Percentiles rank a stretch among this genome's conserved stretches.
These are phyloP conservation scores for Drosophila quasianomalipes DNA, from an alignment of 2,888 invertebrate genomes.

Conservation along the genomic window DNA sequence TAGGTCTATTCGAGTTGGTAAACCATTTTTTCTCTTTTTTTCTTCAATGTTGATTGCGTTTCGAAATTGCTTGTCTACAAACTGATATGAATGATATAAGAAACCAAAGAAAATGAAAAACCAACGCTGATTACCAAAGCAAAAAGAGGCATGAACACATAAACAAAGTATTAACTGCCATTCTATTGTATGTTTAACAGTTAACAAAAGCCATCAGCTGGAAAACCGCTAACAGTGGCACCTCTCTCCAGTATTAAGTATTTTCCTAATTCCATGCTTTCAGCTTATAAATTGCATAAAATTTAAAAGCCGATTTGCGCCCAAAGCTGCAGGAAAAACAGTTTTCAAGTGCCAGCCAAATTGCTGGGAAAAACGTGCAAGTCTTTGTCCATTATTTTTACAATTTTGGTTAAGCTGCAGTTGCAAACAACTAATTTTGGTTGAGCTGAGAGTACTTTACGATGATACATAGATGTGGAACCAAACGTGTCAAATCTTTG, in stretches of 20 bases:
- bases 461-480: background rate
- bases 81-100: slow-evolving; percentile 30
- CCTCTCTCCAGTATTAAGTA: slow-evolving; percentile 11
- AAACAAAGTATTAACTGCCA: slow-evolving; percentile 55
- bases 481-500: background rate
- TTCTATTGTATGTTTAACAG: slow-evolving; percentile 55
- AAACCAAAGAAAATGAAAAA: background rate
- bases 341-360: slow-evolving; percentile 27
- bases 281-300: slow-evolving; percentile 60
- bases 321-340: slow-evolving; percentile 13
- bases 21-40: background rate
- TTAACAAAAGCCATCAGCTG: slow-evolving; percentile 12
- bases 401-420: slow-evolving; percentile 18
- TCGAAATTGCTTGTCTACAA: slow-evolving; percentile 23
- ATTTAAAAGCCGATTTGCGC: slow-evolving; percentile 26
- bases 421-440: slow-evolving; percentile 19
- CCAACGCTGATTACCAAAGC: background rate
- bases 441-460: background rate
- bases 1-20: background rate
- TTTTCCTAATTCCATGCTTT: slow-evolving; percentile 25
- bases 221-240: slow-evolving; percentile 52
- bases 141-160: slow-evolving; percentile 22
- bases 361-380: slow-evolving; percentile 35
- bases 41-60: slow-evolving; percentile 36
- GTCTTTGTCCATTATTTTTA: slow-evolving; percentile 52